phyloP scores from a whole-genome alignment of 2,113 vertebrate species.

The Empidonax alnorum region DNA sequence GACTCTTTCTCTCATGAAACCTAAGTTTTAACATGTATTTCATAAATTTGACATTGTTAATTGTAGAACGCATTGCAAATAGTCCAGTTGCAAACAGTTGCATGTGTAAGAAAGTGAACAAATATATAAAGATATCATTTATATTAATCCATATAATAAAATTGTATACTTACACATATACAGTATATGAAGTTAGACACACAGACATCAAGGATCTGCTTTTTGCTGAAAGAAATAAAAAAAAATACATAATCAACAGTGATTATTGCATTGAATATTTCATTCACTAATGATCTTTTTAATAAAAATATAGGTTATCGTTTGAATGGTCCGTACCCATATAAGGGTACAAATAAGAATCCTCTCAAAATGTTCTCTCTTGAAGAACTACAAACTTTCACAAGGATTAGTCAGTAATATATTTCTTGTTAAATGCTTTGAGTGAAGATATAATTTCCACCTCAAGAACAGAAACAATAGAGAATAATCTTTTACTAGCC shows the following conservation, averaged over 20 bases:
- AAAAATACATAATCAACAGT: neutral
- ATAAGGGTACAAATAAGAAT: neutral
- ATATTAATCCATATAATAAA: neutral
- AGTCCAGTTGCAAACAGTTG: neutral
- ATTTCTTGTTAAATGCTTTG: neutral
- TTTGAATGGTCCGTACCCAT: neutral
- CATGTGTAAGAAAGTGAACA: neutral
- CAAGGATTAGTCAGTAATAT: neutral
- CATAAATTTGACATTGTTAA: neutral
- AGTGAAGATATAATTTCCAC: neutral
- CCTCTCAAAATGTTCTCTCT: neutral
- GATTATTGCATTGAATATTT: neutral
- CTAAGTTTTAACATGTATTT: neutral
- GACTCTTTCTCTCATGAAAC: neutral
- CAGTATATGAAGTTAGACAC: neutral
- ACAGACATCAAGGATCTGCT: neutral
- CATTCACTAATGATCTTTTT: neutral
- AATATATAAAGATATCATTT: neutral
- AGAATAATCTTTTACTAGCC: neutral
- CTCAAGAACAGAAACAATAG: neutral
- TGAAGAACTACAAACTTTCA: neutral
- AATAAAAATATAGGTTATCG: neutral
- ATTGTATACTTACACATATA: neutral
- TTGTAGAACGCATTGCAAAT: neutral
- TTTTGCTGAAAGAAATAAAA: neutral